Evolutionary conservation across 2,888 invertebrate genomes (phyloP), one percentile per base, ranked within the genome.

Genomic region (Suillia variegata): DNA sequence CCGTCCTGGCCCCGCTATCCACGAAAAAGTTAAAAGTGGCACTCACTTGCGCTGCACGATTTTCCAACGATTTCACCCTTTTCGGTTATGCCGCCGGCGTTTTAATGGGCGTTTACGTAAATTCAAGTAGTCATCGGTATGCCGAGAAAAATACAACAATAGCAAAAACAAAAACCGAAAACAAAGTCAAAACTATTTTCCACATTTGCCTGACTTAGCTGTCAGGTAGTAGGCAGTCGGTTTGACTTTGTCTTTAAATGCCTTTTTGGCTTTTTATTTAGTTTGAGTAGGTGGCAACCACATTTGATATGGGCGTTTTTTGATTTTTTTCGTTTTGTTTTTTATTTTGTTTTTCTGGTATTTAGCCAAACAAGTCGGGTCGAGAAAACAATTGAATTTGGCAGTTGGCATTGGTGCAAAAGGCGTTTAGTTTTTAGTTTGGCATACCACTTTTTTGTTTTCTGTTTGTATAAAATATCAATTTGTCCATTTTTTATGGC

Each of bases 21-120:
- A 31, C 62, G 61, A 62, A 61, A 62, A 67, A 63, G 69, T 66
- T 70, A 62, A 67, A 68, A 70, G 70, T 67, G 69, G 63, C 69
- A 69, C 67, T 70, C 62, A 67, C 47, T 47, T 47, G 54, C 31
- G 10, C 47, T 31, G 31, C 31, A 31, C 31, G 12, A 31, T 31
- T 31, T 31, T 31, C 31, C 31, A 12, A 31, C 31, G 31, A 31
- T 6, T 31, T 31, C 12, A 12, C 31, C 31, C 31, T 12, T 31
- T 31, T 31, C 12, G 12, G 6, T 31, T 31, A 31, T 31, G 6
- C 12, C 6, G 6, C 31, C 31, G 6, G 31, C 31, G 6, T 8
- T 31, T 31, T 31, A 31, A 31, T 31, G 31, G 31, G 31, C 31
- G 31, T 31, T 31, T 31, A 31, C 31, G 6, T 31, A 31, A 31